A percentile compares a stretch with the other conserved stretches of the same genome.
Evolutionary conservation across 1,140 invertebrate genomes (phyloP).

Genomic region (Drosophila eugracilis): DNA sequence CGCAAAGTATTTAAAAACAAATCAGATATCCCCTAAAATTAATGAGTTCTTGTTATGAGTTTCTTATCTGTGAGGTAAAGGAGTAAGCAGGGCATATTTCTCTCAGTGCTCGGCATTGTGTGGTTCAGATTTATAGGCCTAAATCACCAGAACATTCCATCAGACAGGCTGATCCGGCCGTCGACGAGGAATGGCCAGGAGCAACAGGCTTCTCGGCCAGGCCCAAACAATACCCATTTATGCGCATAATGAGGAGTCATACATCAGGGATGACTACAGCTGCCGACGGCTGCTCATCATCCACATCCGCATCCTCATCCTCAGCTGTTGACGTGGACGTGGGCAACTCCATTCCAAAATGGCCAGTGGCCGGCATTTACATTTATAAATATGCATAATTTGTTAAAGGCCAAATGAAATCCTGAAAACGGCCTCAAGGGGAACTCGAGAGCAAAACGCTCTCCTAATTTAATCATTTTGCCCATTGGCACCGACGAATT

Average conservation of each 20-base stretch:
- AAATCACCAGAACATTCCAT: constrained; percentile 61
- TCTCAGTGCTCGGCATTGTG: constrained; percentile 29
- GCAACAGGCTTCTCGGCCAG: constrained; percentile 56
- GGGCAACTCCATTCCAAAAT: constrained; percentile 6
- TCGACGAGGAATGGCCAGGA: constrained; percentile 2
- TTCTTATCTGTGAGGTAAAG: no score
- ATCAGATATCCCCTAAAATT: no score
- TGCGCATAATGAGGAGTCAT: constrained; percentile 71
- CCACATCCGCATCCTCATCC: not conserved
- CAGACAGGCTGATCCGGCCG: constrained; percentile 19
- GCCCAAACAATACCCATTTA: constrained; percentile 68
- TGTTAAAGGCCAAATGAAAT: constrained; percentile 66
- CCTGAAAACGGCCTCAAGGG: constrained; percentile 38
- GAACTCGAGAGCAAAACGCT: constrained; percentile 17
- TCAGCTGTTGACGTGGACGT: constrained; percentile 1
- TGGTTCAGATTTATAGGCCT: constrained; percentile 59
- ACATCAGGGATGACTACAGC: constrained; percentile 51
- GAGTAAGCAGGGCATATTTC: not conserved
- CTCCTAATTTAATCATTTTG: constrained; percentile 78
- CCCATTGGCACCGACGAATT: constrained; percentile 45
- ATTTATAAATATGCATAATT: constrained; percentile 75
- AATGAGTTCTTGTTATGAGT: no score
- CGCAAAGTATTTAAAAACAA: no score
- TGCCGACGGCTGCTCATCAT: constrained; percentile 45
- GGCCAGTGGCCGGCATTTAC: constrained; percentile 56